Evolutionary conservation across 2,113 vertebrate species (phyloP).

Genomic region (Otis tarda): DNA sequence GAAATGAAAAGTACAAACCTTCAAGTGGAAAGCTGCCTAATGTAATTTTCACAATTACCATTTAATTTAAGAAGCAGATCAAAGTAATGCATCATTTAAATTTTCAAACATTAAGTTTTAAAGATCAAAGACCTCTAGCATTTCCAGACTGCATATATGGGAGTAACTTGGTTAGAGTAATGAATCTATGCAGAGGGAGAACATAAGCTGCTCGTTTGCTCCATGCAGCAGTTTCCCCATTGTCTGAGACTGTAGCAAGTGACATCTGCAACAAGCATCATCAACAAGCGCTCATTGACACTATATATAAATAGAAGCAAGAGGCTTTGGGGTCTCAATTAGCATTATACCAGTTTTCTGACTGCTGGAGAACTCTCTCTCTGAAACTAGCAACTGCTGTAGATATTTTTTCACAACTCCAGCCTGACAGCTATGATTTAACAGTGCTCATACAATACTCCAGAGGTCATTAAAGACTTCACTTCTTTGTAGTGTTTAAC

Average conservation of each 20-base stretch:
- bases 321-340: not conserved
- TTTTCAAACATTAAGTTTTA: slow-evolving; percentile 56
- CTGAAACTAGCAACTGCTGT: not conserved
- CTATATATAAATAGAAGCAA: not conserved
- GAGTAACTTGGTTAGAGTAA: not conserved
- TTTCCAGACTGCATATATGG: slow-evolving; percentile 10
- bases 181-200: slow-evolving; percentile 11
- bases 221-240: not conserved
- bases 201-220: not conserved
- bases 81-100: slow-evolving; percentile 59
- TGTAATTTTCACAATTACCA: slow-evolving; percentile 62
- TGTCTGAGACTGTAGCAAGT: not conserved
- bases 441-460: not conserved
- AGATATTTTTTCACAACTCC: not conserved
- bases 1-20: slow-evolving; percentile 17
- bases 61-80: slow-evolving; percentile 63
- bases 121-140: slow-evolving; percentile 53
- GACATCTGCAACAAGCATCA: not conserved
- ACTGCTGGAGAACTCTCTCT: not conserved
- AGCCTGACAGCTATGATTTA: not conserved
- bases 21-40: slow-evolving; percentile 35
- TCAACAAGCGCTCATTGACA: not conserved
- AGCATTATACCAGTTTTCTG: not conserved
- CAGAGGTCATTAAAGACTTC: not conserved
- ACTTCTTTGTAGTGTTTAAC: not conserved